These are phyloP conservation scores for Motacilla tschutschensis DNA, from an alignment of 2,113 vertebrate genomes.

Conservation along the genomic window DNA sequence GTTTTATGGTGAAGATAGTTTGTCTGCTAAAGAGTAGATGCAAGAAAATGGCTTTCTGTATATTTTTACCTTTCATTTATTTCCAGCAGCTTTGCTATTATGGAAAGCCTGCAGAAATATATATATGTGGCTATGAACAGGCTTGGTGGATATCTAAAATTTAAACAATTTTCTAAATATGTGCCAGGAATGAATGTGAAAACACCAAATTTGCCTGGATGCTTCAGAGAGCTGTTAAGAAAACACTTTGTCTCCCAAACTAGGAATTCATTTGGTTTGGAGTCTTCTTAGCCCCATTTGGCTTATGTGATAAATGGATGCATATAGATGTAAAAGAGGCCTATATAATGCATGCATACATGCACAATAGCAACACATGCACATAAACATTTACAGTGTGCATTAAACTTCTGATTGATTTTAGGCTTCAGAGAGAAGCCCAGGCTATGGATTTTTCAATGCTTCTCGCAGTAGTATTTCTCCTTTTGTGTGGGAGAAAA, in stretches of 20 bases:
- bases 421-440: slow-evolving; percentile 14
- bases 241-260: neutral
- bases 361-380: slow-evolving; percentile 30
- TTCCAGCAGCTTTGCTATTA: neutral
- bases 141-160: neutral
- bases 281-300: neutral
- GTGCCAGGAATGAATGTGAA: neutral
- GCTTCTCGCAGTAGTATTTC: slow-evolving; percentile 25
- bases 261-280: neutral
- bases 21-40: neutral
- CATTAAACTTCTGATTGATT: slow-evolving; percentile 48
- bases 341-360: neutral
- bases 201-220: neutral
- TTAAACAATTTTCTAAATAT: neutral
- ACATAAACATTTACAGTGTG: slow-evolving; percentile 11
- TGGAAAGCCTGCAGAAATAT: neutral
- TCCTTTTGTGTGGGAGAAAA: slow-evolving; percentile 23
- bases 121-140: neutral
- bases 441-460: slow-evolving; percentile 42
- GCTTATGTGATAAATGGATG: slow-evolving; percentile 1
- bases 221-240: neutral
- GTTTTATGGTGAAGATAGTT: neutral
- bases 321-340: neutral
- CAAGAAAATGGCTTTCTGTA: neutral
- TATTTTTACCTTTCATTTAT: neutral